Evolutionary conservation across 2,888 invertebrate species (phyloP).

Genomic region (Cheilosia vulpina): DNA sequence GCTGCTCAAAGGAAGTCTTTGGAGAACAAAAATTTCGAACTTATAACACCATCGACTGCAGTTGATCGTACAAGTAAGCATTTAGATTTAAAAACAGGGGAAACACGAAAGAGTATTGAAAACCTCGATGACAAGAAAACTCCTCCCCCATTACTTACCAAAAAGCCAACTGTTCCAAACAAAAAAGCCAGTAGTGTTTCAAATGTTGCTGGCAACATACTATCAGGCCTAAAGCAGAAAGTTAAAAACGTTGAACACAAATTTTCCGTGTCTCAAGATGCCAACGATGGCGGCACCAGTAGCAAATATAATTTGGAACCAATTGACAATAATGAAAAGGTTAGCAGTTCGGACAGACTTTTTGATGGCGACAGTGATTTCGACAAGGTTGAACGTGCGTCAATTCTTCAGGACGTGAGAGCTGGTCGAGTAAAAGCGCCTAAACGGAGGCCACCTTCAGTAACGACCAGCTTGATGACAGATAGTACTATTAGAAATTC

Average conservation of each 20-base stretch:
- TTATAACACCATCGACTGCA: conserved; percentile 62
- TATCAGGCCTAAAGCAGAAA: conserved; percentile 87
- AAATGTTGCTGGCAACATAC: conserved; percentile 84
- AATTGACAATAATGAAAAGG: conserved; percentile 77
- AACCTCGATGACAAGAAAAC: conserved; percentile 83
- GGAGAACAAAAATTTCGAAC: conserved; percentile 82
- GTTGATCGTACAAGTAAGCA: conserved; percentile 60
- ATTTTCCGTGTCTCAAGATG: conserved; percentile 82
- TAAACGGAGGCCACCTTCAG: conserved; percentile 86
- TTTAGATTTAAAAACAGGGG: conserved; percentile 77
- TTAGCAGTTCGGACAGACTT: conserved; percentile 77
- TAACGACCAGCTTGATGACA: conserved; percentile 82
- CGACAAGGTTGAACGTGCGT: conserved; percentile 87
- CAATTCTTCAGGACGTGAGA: conserved; percentile 87
- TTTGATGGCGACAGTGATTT: conserved; percentile 84
- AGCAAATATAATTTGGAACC: conserved; percentile 82
- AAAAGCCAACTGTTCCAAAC: conserved; percentile 87
- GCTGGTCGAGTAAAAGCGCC: conserved; percentile 86
- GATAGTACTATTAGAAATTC: conserved; percentile 81
- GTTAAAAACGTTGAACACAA: conserved; percentile 85
- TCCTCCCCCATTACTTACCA: conserved; percentile 85
- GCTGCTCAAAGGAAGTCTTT: conserved; percentile 85
- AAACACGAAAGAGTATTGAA: conserved; percentile 82
- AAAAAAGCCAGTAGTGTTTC: conserved; percentile 89
- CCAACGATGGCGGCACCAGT: conserved; percentile 84